Percentiles rank a stretch among this genome's conserved stretches.
phyloP scores from a whole-genome alignment of 2,113 vertebrate genomes.

The Ornithorhynchus anatinus region DNA sequence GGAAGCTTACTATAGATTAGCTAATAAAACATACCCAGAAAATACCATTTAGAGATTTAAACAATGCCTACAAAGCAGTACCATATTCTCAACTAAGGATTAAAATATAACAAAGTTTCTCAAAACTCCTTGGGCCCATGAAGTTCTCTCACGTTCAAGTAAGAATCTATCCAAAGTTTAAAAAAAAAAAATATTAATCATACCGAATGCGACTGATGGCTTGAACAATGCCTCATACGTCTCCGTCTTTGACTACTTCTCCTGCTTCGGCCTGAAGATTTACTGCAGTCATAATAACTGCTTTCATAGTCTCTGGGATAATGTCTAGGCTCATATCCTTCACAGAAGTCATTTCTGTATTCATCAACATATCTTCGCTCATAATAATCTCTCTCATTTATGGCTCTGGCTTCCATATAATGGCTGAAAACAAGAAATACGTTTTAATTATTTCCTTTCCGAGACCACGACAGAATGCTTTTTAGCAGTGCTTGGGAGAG shows the following conservation, averaged over 20 bases:
- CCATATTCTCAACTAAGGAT: constrained; percentile 39
- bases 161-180: constrained; percentile 66
- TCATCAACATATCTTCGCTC: constrained; percentile 77
- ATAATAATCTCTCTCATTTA: constrained; percentile 79
- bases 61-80: constrained; percentile 25
- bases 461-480: too few relatives aligned
- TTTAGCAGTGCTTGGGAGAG: too few relatives aligned
- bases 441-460: constrained; percentile 59
- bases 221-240: constrained; percentile 77
- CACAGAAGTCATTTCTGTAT: constrained; percentile 77
- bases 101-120: constrained; percentile 23
- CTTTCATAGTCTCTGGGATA: constrained; percentile 82
- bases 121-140: constrained; percentile 47
- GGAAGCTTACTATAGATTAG: constrained; percentile 27
- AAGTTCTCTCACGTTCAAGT: constrained; percentile 59
- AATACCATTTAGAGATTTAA: constrained; percentile 40
- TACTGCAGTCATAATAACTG: constrained; percentile 88
- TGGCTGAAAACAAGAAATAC: constrained; percentile 76
- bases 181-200: constrained; percentile 73
- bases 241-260: constrained; percentile 85
- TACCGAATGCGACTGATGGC: constrained; percentile 86
- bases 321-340: constrained; percentile 75
- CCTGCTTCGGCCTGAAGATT: constrained; percentile 85
- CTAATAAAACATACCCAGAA: neutral
- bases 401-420: constrained; percentile 76